These are phyloP conservation scores for Tamandua tetradactyla DNA, from an alignment of 2,797 vertebrate genomes.

Conservation along the genomic window DNA sequence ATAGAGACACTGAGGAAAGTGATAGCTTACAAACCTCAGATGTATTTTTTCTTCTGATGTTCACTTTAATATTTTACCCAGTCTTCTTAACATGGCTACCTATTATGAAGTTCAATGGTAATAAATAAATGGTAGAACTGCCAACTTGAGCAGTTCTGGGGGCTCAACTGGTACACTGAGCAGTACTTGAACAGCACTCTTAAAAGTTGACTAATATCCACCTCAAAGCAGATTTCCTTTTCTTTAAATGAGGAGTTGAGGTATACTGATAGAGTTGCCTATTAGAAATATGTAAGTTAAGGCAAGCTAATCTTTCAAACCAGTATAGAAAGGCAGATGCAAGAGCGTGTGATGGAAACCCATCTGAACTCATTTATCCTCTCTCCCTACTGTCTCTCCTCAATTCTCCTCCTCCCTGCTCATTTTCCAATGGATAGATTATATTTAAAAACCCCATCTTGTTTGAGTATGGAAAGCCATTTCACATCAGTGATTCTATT, in stretches of 20 bases:
- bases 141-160: neutral
- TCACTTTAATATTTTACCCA: neutral
- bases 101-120: neutral
- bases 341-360: neutral
- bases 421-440: neutral
- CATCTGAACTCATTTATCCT: neutral
- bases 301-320: neutral
- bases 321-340: neutral
- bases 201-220: slow-evolving; percentile 32
- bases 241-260: neutral
- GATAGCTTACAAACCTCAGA: neutral
- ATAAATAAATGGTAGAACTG: neutral
- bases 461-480: neutral
- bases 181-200: neutral
- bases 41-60: neutral
- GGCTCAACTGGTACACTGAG: neutral
- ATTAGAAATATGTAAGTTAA: neutral
- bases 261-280: neutral
- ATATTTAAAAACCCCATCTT: neutral
- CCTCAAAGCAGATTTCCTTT: neutral
- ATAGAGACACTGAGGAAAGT: neutral
- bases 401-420: neutral
- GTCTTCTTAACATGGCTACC: neutral
- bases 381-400: neutral
- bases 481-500: neutral